A percentile compares a stretch with the other conserved stretches of the same genome.
These are phyloP conservation scores for Oedothorax gibbosus DNA, from an alignment of 1,140 invertebrate genomes.

Conservation along the genomic window DNA sequence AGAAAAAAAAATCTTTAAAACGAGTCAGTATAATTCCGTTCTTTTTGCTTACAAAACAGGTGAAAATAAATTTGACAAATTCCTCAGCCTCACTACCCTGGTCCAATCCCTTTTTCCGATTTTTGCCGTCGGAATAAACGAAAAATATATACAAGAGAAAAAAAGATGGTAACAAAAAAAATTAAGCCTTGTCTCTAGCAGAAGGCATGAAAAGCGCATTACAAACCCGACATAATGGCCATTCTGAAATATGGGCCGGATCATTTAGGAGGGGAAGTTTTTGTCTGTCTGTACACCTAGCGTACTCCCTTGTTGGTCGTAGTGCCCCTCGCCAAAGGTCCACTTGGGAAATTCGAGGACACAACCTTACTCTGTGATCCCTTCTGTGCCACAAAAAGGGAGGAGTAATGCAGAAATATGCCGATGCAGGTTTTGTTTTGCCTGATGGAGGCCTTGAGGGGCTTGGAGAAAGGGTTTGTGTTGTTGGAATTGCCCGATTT, in stretches of 20 bases:
- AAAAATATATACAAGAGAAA: constrained; percentile 5
- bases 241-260: constrained; percentile 57
- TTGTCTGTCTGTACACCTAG: background rate
- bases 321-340: constrained; percentile 43
- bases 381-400: background rate
- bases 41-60: no score
- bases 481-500: no score
- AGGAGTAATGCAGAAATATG: constrained; percentile 23
- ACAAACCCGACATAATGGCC: constrained; percentile 58
- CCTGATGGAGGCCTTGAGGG: background rate
- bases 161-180: constrained; percentile 5
- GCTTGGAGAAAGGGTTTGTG: no score
- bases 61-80: no score
- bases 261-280: constrained; percentile 46
- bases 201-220: constrained; percentile 52
- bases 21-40: no score
- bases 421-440: background rate
- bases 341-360: constrained; percentile 48
- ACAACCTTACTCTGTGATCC: background rate
- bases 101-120: constrained; percentile 37
- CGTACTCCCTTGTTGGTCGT: constrained; percentile 24
- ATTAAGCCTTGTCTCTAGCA: constrained; percentile 24
- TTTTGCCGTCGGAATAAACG: constrained; percentile 10
- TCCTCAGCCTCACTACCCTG: background rate
- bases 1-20: no score